phyloP scores from a whole-genome alignment of 2,888 invertebrate genomes.

The Campaea margaritaria region DNA sequence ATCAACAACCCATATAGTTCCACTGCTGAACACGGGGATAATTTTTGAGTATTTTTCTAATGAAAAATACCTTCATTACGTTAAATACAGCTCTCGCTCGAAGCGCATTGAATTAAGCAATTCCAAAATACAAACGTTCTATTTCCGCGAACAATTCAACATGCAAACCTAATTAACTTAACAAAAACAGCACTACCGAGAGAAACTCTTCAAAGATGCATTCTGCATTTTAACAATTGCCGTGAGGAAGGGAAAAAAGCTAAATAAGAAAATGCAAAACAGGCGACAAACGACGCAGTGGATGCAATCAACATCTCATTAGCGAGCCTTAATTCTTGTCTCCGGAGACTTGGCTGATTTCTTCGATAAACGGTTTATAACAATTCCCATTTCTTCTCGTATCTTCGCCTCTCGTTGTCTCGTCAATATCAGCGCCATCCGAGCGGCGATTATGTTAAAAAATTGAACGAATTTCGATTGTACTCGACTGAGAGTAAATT shows the following conservation, averaged over 20 bases:
- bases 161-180: constrained; percentile 34
- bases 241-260: constrained; percentile 49
- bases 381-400: constrained; percentile 59
- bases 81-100: too few relatives aligned
- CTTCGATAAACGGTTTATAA: constrained; percentile 77
- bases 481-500: constrained; percentile 65
- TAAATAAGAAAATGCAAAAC: constrained; percentile 65
- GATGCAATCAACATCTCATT: constrained; percentile 84
- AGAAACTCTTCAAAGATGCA: constrained; percentile 66
- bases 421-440: constrained; percentile 64
- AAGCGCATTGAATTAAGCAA: too few relatives aligned
- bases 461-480: constrained; percentile 67
- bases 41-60: too few relatives aligned
- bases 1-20: too few relatives aligned
- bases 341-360: constrained; percentile 62
- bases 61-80: too few relatives aligned
- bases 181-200: constrained; percentile 52
- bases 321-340: constrained; percentile 78
- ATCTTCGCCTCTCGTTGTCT: constrained; percentile 51
- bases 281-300: constrained; percentile 70
- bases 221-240: constrained; percentile 67
- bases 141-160: background rate
- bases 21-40: too few relatives aligned
- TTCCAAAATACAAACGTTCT: background rate
- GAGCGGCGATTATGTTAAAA: constrained; percentile 72